Percentiles rank a stretch among this genome's conserved stretches.
phyloP scores from a whole-genome alignment of 2,797 vertebrate genomes.

The Thripadectes ignobilis region DNA sequence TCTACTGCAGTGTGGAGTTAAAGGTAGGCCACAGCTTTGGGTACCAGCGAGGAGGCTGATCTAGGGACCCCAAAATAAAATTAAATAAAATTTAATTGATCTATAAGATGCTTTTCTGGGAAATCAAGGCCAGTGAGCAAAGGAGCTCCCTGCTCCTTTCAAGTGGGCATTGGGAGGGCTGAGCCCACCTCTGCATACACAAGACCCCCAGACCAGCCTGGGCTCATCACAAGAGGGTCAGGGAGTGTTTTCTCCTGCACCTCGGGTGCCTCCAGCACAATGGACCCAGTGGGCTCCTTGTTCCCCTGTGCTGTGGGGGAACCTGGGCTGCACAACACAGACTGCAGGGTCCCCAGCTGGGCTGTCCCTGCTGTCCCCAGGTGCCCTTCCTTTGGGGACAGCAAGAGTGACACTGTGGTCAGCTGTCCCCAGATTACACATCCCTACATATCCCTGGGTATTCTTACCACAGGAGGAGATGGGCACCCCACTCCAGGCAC shows the following conservation, averaged over 20 bases:
- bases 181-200: rapidly evolving
- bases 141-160: neutral
- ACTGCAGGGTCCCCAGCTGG: rapidly evolving
- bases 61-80: neutral
- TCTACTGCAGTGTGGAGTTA: neutral
- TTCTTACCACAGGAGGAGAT: rapidly evolving
- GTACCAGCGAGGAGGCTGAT: neutral
- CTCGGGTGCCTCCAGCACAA: rapidly evolving
- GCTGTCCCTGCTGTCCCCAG: neutral
- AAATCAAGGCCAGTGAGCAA: neutral
- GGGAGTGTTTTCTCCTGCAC: rapidly evolving
- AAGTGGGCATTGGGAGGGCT: rapidly evolving
- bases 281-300: rapidly evolving
- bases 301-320: neutral
- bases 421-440: rapidly evolving
- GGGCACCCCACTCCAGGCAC: neutral
- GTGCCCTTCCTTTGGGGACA: neutral
- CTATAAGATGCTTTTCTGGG: neutral
- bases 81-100: neutral
- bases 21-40: neutral
- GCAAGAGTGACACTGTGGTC: rapidly evolving
- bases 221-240: rapidly evolving
- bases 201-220: neutral
- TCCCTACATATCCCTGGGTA: too few species aligned
- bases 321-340: rapidly evolving